A percentile compares a stretch with the other conserved stretches of the same genome.
phyloP scores from a whole-genome alignment of 1,140 invertebrate genomes.

The Diabrotica undecimpunctata region DNA sequence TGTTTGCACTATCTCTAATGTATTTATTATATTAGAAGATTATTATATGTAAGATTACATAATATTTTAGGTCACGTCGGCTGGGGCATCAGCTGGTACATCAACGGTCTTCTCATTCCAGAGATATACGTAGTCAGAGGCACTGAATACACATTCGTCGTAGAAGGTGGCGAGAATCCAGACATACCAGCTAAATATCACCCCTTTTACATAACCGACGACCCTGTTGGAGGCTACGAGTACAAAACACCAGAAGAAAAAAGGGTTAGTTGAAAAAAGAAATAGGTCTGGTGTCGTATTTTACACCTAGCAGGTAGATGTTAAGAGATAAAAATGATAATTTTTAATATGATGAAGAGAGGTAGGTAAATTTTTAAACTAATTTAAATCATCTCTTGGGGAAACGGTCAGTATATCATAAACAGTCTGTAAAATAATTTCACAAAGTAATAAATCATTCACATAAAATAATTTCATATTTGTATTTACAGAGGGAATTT shows the following conservation, averaged over 20 bases:
- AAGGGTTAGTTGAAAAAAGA: constrained; percentile 55
- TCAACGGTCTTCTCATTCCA: constrained; percentile 90
- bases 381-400: too few species aligned
- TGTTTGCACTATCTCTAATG: too few species aligned
- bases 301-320: neutral
- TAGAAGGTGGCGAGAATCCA: constrained; percentile 80
- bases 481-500: too few species aligned
- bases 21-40: too few species aligned
- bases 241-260: constrained; percentile 81
- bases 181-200: constrained; percentile 80
- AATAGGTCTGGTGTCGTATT: neutral
- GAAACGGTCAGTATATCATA: too few species aligned
- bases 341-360: too few species aligned
- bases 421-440: too few species aligned
- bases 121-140: constrained; percentile 89
- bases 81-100: constrained; percentile 93
- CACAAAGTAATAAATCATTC: too few species aligned
- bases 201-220: constrained; percentile 94
- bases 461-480: too few species aligned
- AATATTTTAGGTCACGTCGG: constrained; percentile 72
- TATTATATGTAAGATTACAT: neutral
- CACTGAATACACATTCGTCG: constrained; percentile 84
- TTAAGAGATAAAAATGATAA: neutral
- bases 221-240: constrained; percentile 83
- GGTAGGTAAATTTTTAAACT: neutral